Base-by-base conservation (phyloP, 2,888 invertebrate species). In the Synergus japonicus region DNA sequence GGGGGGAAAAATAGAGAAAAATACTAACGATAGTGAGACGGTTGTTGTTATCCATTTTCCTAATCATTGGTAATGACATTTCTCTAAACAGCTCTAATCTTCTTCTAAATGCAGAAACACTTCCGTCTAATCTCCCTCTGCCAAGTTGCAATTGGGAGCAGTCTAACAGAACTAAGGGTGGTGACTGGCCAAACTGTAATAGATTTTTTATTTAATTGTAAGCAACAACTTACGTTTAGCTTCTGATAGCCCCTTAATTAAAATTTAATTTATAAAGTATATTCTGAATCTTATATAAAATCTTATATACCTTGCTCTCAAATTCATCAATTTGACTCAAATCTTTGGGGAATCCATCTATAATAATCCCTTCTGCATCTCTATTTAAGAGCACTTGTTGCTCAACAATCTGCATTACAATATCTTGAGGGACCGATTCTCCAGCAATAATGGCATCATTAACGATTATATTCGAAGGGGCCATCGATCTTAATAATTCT, bases 321-420 rank as follows among this genome's bases (percentile, higher is more conserved):
- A 99, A 99, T 88, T 95, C 95, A 77, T 95, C 94, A 85, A 97
- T 96, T 93, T 99, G 99, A 76, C 95, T 95, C 90, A 98, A 93
- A 89, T 98, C 98, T 79, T 99, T 93, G 0, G 99, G 99, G 91
- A 97, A 99, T 0, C 99, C 99, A 88, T 99, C 99, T 78, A 99
- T 95, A 79, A 99, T 95, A 80, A 98, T 95, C 4, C 98, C 98
- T 63, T 94, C 94, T 0, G 89, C 90, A 69, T 91, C 88, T 1
- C 90, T 89, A 83, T 92, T 90, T 1, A 88, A 69, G 4, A 89
- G 81, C 83, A 97, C 93, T 44, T 96, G 95, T 1, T 93, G 94
- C 80, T 96, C 95, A 76, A 99, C 94, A 65, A 98, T 93, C 83
- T 95, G 95, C 91, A 96, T 94, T 1, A 98, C 95, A 60, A 96